A percentile compares a stretch with the other conserved stretches of the same genome.
Evolutionary conservation across 2,888 invertebrate species (phyloP).

Genomic region (Dasypogon diadema): DNA sequence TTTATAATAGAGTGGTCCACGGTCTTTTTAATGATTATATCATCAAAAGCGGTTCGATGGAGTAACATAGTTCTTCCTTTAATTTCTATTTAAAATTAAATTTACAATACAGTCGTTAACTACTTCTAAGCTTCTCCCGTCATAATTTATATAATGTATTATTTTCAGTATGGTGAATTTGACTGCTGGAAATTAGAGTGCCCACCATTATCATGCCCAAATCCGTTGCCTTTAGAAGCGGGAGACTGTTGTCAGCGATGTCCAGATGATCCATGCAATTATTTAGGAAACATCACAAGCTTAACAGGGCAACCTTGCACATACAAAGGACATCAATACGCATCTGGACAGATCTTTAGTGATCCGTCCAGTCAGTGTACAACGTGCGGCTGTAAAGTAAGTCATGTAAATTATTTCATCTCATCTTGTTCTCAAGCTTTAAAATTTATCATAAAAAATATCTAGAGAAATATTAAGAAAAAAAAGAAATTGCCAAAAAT

Average conservation of each 20-base stretch:
- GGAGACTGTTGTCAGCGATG: constrained; percentile 81
- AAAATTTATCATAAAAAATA: neutral
- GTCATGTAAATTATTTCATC: constrained; percentile 59
- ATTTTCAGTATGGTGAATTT: constrained; percentile 80
- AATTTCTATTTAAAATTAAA: too few species aligned
- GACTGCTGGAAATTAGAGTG: constrained; percentile 92
- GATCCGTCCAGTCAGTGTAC: constrained; percentile 77
- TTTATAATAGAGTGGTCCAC: too few species aligned
- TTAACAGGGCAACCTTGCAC: constrained; percentile 71
- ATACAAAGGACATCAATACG: constrained; percentile 73
- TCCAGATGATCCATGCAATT: constrained; percentile 74
- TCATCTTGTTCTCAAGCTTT: too few species aligned
- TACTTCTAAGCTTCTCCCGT: too few species aligned
- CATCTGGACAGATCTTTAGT: constrained; percentile 73
- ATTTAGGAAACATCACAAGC: constrained; percentile 52
- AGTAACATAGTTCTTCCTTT: too few species aligned
- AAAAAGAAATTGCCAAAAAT: constrained; percentile 13
- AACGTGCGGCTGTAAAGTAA: constrained; percentile 81
- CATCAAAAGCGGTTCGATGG: too few species aligned
- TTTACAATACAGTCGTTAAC: too few species aligned
- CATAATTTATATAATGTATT: too few species aligned
- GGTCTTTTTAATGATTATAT: too few species aligned
- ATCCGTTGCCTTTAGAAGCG: constrained; percentile 72
- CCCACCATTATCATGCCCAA: constrained; percentile 76
- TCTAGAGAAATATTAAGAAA: neutral